Base-by-base conservation (phyloP, 2,888 invertebrate species). In the Digitonthophagus gazella region DNA sequence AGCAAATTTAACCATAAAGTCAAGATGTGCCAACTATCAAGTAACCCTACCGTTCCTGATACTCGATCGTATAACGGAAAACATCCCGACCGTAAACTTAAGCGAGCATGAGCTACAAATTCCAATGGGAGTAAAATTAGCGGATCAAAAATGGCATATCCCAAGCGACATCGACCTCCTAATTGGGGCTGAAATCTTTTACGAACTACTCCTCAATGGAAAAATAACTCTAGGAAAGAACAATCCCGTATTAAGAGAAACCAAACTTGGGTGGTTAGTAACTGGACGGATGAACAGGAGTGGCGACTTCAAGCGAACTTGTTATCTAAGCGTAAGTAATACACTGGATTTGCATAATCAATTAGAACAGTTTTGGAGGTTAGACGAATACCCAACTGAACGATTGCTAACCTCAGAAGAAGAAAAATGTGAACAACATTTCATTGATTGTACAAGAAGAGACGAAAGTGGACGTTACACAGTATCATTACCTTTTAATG, bases 81-180 rank as follows among this genome's bases (percentile, higher is more conserved):
- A 55, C 11, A 20, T 65, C 11, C 65, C 65, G 15, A 65, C 15
- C 2, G 16, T 20, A 18, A 16, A 2, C 2, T 16, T 71, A n/a
- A 56, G 55, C 14, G 15, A 15, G n/a, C 15, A 15, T n/a, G 6
- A 65, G 11, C 58, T 67, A n/a, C 11, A 58, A 16, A 55, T 74
- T 44, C 70, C 72, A 8, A 15, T 57, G 6, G 65, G 69, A 69
- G 58, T 74, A 15, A 56, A 58, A 55, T 64, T 72, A 55, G 72
- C 73, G 2, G 72, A 72, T 70, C 71, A 71, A 56, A 64, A 64
- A 15, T 74, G 71, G 56, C 65, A 73, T 69, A n/a, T 20, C 19
- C 14, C 63, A 18, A 56, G 64, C 14, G 18, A 67, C 8, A 68
- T 72, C 44, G 70, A 74, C 44, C 15, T 72, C 5, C 64, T 74